These are phyloP conservation scores for zebrafish (Danio rerio) DNA, from an alignment of 2,113 vertebrate genomes.

Conservation along the genomic window GRCz12tu NC_133191.1:25542501-25543000, in stretches of 20 bases:
- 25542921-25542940: background rate
- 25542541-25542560: background rate
- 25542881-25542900: slow-evolving; percentile 2
- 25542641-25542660: slow-evolving; percentile 63
- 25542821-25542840: slow-evolving; percentile 19
- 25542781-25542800: background rate
- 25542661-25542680: slow-evolving; percentile 64
- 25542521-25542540: background rate
- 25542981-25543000: background rate
- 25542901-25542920: slow-evolving; percentile 18
- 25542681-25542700: slow-evolving; percentile 59
- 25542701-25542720: slow-evolving; percentile 53
- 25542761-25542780: slow-evolving; percentile 38
- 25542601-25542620: slow-evolving; percentile 55
- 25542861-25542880: background rate
- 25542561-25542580: slow-evolving; percentile 31
- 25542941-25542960: slow-evolving; percentile 14
- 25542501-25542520: slow-evolving; percentile 27
- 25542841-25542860: slow-evolving; percentile 11
- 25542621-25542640: slow-evolving; percentile 66
- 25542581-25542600: slow-evolving; percentile 47
- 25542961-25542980: slow-evolving; percentile 42
- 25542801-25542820: slow-evolving; percentile 59
- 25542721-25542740: slow-evolving; percentile 59
- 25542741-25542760: slow-evolving; percentile 41